Evolutionary conservation across 2,113 vertebrate species (phyloP), one percentile per base, ranked within the genome.

Genomic region (Psephotus haematonotus): DNA sequence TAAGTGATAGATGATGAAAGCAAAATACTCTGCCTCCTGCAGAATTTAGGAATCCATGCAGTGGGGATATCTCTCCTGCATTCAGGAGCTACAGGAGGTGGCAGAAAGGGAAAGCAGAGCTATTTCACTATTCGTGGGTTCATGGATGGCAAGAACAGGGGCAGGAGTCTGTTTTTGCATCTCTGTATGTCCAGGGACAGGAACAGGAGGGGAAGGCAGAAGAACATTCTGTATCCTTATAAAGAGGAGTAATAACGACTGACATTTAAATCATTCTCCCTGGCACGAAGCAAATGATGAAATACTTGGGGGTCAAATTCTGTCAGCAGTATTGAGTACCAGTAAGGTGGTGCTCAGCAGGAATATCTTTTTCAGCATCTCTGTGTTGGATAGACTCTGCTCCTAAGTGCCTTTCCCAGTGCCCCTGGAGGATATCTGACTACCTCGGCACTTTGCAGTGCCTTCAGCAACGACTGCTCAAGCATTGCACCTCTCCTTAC

Each of bases 51-150:
- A 7, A 53, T 52, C 57, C 59, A 11, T 0, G 2, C 24, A 10
- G 62, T 33, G 65, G 68, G 92, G 82, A 37, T 11, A 31, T 3
- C 46, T 64, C 14, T 16, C 41, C 82, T 39, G 28, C 39, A 2
- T 52, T 44, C 20, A 3, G 39, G 24, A 70, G 25, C 29, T 41
- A 53, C 3, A 17, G 22, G 53, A 92, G 75, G 49, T 63, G 75
- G n/a, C 50, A 52, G 85, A 44, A 29, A 11, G 17, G 20, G 50
- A 67, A 37, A 85, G 17, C 41, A 4, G 60, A 90, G 55, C n/a
- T 4, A 0, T 77, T 88, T 68, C 24, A 13, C 0, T 1, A 25
- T 62, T 5, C 2, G 0, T 1, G 13, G 63, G 70, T 60, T 31
- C 74, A 9, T 3, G 39, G 65, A 49, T 44, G 62, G 60, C 79